Base-by-base conservation (phyloP, 1,140 invertebrate species). In the Drosophila nigrodunni region DNA sequence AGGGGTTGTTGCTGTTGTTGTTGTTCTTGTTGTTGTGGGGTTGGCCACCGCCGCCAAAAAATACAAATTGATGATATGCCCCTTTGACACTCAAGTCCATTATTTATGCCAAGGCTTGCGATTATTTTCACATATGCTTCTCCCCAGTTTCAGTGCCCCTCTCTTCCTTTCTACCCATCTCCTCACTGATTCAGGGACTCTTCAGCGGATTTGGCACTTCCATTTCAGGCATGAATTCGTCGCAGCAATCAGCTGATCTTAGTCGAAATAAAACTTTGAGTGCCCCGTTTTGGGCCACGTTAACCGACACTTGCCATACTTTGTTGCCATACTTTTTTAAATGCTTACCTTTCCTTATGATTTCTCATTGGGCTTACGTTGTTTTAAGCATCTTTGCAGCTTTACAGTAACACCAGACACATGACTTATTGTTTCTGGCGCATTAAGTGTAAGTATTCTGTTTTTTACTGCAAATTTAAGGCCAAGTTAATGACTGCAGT, bases 51-150 rank as follows among this genome's bases (percentile, higher is more conserved):
- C 25, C 25, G 50, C 50, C 50, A 60, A 54, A 72, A 78, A 76
- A 76, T 83, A 89, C 85, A 89, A 89, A 89, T 89, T 89, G 85
- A 85, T 89, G 85, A 81, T 88, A 77, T 88, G 78, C 85, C 86
- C 86, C 85, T 89, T 88, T 88, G 85, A 89, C 85, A 89, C 78
- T 89, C 79, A 79, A 89, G 81, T 85, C 86, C 85, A 89, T 89
- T 89, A 89, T 85, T 89, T 89, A 89, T 89, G 85, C 80, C 69
- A 86, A 65, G 77, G 74, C 74, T 90, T 81, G 86, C 86, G 86
- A 89, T 90, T 89, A 89, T 89, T 89, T 89, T 69, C 85, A 80
- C 85, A 89, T 85, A 58, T 72, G 68, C 68, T 49, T 10, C 44
- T 18, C 50, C 50, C 3, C 25, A 30, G 6, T 13, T 15, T 1